Base-by-base conservation (phyloP, 92 coral and sea anemone species). In the Phenganax stokvisi region DNA sequence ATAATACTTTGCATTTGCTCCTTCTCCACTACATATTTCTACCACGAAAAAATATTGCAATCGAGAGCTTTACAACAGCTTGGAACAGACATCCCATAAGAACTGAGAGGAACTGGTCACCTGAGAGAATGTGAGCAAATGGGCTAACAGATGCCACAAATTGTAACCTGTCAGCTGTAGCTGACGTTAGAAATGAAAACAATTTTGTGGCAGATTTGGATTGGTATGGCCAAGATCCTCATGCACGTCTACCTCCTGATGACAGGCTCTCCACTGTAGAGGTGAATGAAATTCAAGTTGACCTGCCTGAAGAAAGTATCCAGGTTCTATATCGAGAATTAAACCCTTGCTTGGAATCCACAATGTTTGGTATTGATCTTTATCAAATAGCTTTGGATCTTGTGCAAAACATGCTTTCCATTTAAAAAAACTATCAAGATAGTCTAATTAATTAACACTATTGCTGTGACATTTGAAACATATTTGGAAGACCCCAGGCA, bases 11-110 rank as follows among this genome's bases (percentile, higher is more conserved):
- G 63, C 89, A 86, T 75, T 74, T 86, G 84, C 82, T 86, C 81
- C 65, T 71, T 81, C 85, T 80, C 62, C 85, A 85, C 66, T 85
- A 76, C 57, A 67, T 80, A 55, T 85, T 47, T 74, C 77, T 85
- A 53, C 88, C 84, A 70, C 80, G 85, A 74, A 80, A 80, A 64
- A 80, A 85, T 72, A 62, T 55, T 10, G 85, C 74, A 58, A 9
- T 82, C 12, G 80, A 82, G 11, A 9, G 84, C 66, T 89, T 87
- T 85, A 85, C 75, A 64, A 85, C 72, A 12, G 89, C 91, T 77
- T 90, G 89, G 89, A 90, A 90, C 74, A 83, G 80, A 76, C 93
- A 90, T 85, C 93, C 91, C n/a, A 74, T 83, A 54, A 75, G 86
- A 20, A 83, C 86, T 1, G 80, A 83, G 54, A 64, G 59, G 31